Percentiles rank a stretch among this genome's conserved stretches.
These are phyloP conservation scores for Tipula lateralis DNA, from an alignment of 2,888 invertebrate genomes.

Conservation along the genomic window DNA sequence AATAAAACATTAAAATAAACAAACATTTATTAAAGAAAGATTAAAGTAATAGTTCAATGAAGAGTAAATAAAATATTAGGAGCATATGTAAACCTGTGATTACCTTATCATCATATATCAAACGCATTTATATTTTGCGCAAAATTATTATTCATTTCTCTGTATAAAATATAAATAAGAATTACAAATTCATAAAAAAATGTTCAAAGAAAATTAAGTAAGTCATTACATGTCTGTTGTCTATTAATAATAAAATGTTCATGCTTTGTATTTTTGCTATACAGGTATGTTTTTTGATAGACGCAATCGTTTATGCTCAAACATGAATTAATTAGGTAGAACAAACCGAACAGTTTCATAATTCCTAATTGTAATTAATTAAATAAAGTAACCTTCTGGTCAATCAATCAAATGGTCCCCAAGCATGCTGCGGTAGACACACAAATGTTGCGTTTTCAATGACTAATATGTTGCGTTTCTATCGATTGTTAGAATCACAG, in stretches of 20 bases:
- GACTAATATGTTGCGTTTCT: no score
- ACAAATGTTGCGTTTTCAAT: background rate
- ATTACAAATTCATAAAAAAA: background rate
- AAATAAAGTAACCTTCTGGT: background rate
- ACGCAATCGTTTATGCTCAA: background rate
- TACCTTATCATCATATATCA: background rate
- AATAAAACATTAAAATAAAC: background rate
- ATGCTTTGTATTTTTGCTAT: background rate
- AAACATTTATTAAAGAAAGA: background rate
- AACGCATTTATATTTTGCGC: background rate
- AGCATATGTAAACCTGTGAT: background rate
- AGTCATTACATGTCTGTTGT: background rate
- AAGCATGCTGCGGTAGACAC: background rate
- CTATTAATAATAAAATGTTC: background rate
- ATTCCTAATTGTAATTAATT: background rate
- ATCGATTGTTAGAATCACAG: no score
- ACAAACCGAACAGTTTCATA: background rate
- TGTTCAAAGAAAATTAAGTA: background rate
- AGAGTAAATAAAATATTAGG: background rate
- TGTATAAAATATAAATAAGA: background rate
- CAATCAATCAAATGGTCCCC: background rate
- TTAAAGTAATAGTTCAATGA: background rate
- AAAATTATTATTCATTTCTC: background rate
- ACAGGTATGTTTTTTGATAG: background rate
- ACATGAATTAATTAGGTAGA: background rate